phyloP scores from a whole-genome alignment of 2,797 vertebrate genomes.

The Chaenodraco wilsoni region DNA sequence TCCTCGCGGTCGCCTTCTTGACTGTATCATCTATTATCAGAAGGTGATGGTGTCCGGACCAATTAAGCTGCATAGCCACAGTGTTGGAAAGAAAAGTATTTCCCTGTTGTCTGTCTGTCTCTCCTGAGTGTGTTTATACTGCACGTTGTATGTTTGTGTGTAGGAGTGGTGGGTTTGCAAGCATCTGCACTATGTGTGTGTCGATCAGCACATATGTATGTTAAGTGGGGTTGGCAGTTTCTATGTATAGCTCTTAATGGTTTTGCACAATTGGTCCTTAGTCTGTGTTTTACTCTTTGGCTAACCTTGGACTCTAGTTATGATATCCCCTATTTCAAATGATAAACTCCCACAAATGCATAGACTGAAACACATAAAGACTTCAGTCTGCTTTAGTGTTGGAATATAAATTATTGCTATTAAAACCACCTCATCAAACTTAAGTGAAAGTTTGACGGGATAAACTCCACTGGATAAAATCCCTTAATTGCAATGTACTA shows the following conservation, averaged over 20 bases:
- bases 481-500: not conserved
- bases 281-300: not conserved
- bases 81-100: not conserved
- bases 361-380: not conserved
- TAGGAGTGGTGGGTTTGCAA: slow-evolving; percentile 2
- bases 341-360: not conserved
- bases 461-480: not conserved
- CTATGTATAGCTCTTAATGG: not conserved
- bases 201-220: not conserved
- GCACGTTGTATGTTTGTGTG: not conserved
- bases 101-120: slow-evolving; percentile 5
- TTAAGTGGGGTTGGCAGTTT: not conserved
- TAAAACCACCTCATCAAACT: not conserved
- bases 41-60: slow-evolving; percentile 39
- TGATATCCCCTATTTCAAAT: not conserved
- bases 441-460: not conserved
- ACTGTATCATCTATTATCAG: slow-evolving; percentile 45
- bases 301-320: not conserved
- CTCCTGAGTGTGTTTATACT: not conserved
- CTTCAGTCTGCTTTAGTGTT: not conserved
- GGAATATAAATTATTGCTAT: not conserved
- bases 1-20: slow-evolving; percentile 28
- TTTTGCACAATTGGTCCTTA: not conserved
- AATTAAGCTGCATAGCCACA: slow-evolving; percentile 28
- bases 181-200: not conserved